Conservation (phyloP, 2,113 vertebrate species). For the Mobula hypostoma region DNA sequence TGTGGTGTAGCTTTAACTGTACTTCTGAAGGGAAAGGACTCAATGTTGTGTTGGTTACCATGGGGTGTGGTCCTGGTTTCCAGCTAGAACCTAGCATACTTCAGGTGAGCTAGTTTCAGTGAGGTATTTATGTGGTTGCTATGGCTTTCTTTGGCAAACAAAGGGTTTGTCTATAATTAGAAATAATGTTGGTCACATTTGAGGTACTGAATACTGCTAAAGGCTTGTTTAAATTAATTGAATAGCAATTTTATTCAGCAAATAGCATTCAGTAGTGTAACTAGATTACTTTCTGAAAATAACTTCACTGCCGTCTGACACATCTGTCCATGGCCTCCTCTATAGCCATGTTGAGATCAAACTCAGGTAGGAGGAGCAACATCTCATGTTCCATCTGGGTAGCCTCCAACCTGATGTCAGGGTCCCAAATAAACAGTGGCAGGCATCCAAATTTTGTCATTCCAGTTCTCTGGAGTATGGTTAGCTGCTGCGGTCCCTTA, state of each 20-base stretch:
- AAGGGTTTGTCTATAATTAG: neutral
- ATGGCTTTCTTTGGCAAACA: neutral
- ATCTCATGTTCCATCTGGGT: no score
- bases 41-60: neutral
- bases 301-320: neutral
- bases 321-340: no score
- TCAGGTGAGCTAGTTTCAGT: neutral
- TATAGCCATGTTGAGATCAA: no score
- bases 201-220: neutral
- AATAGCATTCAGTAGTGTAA: neutral
- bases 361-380: no score
- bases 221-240: neutral
- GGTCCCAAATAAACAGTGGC: no score
- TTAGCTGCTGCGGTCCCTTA: no score
- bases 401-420: no score
- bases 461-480: no score
- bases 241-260: neutral
- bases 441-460: no score
- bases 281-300: neutral
- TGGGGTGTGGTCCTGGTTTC: neutral
- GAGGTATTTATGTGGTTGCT: neutral
- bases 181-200: neutral
- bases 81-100: no score
- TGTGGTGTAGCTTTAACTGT: neutral
- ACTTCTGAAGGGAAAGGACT: neutral